phyloP scores from a whole-genome alignment of 2,888 invertebrate genomes.

The Rhopalosiphum nymphaeae region DNA sequence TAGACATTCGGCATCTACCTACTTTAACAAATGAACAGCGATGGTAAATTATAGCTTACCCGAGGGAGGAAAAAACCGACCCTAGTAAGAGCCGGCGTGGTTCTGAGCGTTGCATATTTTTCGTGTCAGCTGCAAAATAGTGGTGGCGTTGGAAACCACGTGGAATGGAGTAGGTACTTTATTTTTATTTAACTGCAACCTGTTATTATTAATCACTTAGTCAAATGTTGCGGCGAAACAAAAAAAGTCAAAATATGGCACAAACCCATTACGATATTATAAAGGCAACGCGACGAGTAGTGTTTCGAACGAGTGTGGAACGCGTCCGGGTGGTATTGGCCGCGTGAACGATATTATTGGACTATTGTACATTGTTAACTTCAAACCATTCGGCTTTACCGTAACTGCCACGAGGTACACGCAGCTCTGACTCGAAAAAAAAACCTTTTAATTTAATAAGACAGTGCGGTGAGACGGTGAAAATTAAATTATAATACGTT shows the following conservation, averaged over 20 bases:
- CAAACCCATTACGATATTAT: not conserved
- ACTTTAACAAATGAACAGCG: not conserved
- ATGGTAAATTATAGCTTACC: not conserved
- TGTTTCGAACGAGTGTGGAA: not conserved
- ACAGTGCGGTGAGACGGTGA: not conserved
- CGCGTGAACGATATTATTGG: not conserved
- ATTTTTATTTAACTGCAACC: not conserved
- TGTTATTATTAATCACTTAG: not conserved
- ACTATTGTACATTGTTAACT: not conserved
- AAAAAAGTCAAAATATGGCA: not conserved
- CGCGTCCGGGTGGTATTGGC: not conserved
- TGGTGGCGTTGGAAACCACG: not conserved
- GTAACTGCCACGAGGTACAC: not conserved
- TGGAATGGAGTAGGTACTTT: not conserved
- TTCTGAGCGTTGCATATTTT: not conserved
- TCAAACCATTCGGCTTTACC: not conserved
- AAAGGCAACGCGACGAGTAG: not conserved
- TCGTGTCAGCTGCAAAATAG: not conserved
- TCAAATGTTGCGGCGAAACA: not conserved
- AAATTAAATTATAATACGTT: not conserved
- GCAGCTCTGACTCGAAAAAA: not conserved
- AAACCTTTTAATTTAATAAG: slow-evolving; percentile 19
- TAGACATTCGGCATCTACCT: not conserved
- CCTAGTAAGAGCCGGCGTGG: not conserved
- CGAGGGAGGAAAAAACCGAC: not conserved